Evolutionary conservation across 2,888 invertebrate species (phyloP), one percentile per base, ranked within the genome.

Genomic region (Drosophila austrosaltans): DNA sequence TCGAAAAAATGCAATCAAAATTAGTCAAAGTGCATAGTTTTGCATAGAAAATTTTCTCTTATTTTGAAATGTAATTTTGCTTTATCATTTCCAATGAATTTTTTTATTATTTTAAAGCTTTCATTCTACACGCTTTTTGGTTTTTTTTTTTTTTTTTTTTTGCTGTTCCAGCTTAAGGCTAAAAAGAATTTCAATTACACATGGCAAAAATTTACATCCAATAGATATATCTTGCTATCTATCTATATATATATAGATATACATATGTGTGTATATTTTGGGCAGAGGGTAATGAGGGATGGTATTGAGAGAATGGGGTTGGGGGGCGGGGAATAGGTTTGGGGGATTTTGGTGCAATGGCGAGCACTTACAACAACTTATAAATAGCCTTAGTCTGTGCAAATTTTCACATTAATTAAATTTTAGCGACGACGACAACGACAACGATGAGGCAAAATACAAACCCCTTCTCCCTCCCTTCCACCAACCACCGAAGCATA

Each of bases 331-430:
- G 16, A 16, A 16, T 16, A 54, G 58, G 54, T 53, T 48, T 66
- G 57, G 60, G 54, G 56, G 59, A 40, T 66, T 67, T 36, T 66
- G 44, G 39, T 71, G 72, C 64, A 78, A 66, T 63, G 65, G 72
- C 85, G 73, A 85, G 84, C 86, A 87, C 88, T 87, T 86, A 84
- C 78, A 87, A 76, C 83, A 83, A 86, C 72, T 89, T 89, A 89
- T 89, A 88, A 89, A 89, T 89, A 89, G 90, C 85, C 77, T 56
- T 81, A 80, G 88, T 89, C 89, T 89, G 89, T 87, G 89, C 87
- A 89, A 89, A 89, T 89, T 89, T 89, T 89, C 88, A 89, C 89
- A 89, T 89, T 89, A 89, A 89, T 89, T 89, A 89, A 87, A 89
- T 89, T 88, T 89, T 78, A 82, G 79, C 85, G 63, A 77, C 87